These are phyloP conservation scores for Characodon lateralis DNA, from an alignment of 2,797 vertebrate species.

Conservation along the genomic window DNA sequence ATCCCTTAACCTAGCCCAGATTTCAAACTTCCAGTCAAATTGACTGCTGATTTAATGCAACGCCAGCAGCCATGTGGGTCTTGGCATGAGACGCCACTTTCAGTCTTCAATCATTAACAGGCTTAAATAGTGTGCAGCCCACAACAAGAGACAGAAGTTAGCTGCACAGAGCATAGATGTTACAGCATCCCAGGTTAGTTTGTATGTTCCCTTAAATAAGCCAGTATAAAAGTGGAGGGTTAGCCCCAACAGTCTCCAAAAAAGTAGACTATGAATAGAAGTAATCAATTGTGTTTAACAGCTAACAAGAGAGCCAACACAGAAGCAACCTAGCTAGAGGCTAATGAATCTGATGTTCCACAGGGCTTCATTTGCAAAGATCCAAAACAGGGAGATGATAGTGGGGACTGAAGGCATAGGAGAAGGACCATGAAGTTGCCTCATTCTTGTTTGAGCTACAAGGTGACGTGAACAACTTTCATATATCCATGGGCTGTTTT, in stretches of 20 bases:
- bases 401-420: conserved; percentile 34
- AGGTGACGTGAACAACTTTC: conserved; percentile 73
- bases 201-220: conserved; percentile 34
- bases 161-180: conserved; percentile 42
- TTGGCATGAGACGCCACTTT: conserved; percentile 80
- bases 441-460: conserved; percentile 79
- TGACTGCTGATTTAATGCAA: conserved; percentile 90
- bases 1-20: conserved; percentile 87
- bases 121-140: conserved; percentile 49
- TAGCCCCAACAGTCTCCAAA: conserved; percentile 24
- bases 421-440: conserved; percentile 65
- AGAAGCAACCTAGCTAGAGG: conserved; percentile 52
- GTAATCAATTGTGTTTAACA: conserved; percentile 41
- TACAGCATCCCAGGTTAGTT: conserved; percentile 50
- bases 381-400: conserved; percentile 61
- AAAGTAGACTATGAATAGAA: conserved; percentile 44
- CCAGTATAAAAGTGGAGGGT: conserved; percentile 33
- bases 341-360: conserved; percentile 76
- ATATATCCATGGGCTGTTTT: conserved; percentile 76
- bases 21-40: conserved; percentile 91
- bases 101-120: conserved; percentile 75
- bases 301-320: conserved; percentile 28
- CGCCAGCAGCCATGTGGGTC: conserved; percentile 86
- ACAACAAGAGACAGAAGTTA: conserved; percentile 57
- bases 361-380: conserved; percentile 62